These are phyloP conservation scores for Porites lutea DNA, from an alignment of 64 coral and sea anemone species.

Conservation along the genomic window DNA sequence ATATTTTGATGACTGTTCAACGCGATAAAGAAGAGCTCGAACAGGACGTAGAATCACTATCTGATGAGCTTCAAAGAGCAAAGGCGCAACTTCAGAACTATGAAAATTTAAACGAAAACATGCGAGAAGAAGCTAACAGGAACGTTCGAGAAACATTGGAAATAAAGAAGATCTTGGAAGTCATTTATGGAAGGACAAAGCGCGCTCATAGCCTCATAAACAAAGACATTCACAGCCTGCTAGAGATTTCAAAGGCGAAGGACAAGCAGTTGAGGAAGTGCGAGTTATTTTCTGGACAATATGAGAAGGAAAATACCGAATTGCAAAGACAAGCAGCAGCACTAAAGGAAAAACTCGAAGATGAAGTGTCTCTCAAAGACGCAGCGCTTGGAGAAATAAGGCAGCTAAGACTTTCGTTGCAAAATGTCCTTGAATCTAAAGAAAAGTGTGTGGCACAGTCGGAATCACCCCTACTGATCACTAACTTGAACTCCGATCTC, in stretches of 20 bases:
- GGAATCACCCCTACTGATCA: slow-evolving; percentile 23
- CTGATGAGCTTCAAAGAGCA: slow-evolving; percentile 1
- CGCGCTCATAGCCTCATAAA: not conserved
- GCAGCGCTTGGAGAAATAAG: not conserved
- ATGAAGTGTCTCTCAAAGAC: slow-evolving; percentile 15
- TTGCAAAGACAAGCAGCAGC: not conserved
- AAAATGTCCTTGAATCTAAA: slow-evolving; percentile 28
- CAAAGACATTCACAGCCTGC: slow-evolving; percentile 15
- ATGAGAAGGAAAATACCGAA: slow-evolving; percentile 7
- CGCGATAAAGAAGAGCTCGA: slow-evolving; percentile 18
- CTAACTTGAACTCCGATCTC: slow-evolving; percentile 9
- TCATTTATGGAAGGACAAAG: slow-evolving; percentile 4
- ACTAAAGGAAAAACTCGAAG: slow-evolving; percentile 2
- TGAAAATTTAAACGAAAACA: not conserved
- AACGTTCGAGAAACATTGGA: slow-evolving; percentile 10
- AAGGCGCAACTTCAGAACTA: slow-evolving; percentile 1
- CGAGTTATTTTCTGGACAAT: not conserved
- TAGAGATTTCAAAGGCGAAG: not conserved
- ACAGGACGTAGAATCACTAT: slow-evolving; percentile 3
- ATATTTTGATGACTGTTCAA: slow-evolving; percentile 15
- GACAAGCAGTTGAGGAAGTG: not conserved
- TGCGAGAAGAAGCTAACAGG: not conserved
- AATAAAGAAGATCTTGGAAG: slow-evolving; percentile 20
- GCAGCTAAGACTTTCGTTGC: not conserved
- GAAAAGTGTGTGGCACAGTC: slow-evolving; percentile 6